Conservation (phyloP, 2,113 vertebrate genomes). For the Eurystomus gularis region DNA sequence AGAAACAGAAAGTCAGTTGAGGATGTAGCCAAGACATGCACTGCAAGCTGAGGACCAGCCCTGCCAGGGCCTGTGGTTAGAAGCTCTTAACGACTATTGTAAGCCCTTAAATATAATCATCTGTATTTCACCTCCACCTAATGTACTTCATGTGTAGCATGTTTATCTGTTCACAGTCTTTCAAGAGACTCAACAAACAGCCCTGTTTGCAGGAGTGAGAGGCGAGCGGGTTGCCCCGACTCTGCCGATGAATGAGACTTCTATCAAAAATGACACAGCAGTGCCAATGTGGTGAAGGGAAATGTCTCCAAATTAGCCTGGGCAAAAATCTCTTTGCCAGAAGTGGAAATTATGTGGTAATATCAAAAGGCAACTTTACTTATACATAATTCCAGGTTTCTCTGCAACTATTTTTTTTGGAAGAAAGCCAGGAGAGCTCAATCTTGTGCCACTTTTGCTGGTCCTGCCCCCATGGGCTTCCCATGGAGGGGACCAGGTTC, state of each 20-base stretch:
- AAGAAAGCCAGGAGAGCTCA: constrained; percentile 38
- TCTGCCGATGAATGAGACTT: constrained; percentile 61
- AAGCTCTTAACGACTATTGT: constrained; percentile 85
- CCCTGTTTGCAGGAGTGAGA: constrained; percentile 39
- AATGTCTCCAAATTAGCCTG: constrained; percentile 48
- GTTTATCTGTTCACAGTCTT: constrained; percentile 43
- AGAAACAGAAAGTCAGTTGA: constrained; percentile 69
- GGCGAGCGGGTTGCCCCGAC: not conserved
- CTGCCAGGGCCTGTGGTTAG: constrained; percentile 75
- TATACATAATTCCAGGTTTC: constrained; percentile 66
- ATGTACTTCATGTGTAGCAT: constrained; percentile 69
- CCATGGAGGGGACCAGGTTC: fast-evolving
- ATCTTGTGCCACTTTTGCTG: not conserved
- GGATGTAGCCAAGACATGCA: constrained; percentile 63
- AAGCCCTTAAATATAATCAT: constrained; percentile 80
- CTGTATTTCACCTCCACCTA: constrained; percentile 75
- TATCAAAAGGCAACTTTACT: constrained; percentile 72
- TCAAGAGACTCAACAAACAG: constrained; percentile 62
- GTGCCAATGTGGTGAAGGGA: constrained; percentile 49
- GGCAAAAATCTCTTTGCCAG: constrained; percentile 64
- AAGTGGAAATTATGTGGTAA: constrained; percentile 74
- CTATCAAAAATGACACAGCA: constrained; percentile 43
- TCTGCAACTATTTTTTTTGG: constrained; percentile 60
- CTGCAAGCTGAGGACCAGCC: constrained; percentile 2
- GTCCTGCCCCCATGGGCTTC: not conserved